These are phyloP conservation scores for Oryzaephilus surinamensis DNA, from an alignment of 1,140 invertebrate species.

Conservation along the genomic window DNA sequence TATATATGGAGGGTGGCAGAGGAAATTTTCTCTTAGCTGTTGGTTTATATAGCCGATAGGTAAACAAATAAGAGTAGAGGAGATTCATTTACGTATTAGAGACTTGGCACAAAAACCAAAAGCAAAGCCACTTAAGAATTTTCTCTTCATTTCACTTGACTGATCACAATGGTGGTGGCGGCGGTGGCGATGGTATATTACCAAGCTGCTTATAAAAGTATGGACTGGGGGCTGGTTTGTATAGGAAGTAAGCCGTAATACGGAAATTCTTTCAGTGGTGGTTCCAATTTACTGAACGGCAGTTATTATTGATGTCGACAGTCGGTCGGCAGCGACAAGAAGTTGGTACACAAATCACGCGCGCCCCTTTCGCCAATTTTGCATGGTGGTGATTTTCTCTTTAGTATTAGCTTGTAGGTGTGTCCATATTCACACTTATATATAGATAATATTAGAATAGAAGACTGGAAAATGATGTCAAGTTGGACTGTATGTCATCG, in stretches of 20 bases:
- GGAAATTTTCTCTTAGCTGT: too few relatives aligned
- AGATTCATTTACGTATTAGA: constrained; percentile 1
- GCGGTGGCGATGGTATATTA: too few relatives aligned
- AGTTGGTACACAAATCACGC: constrained; percentile 27
- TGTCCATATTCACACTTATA: constrained; percentile 24
- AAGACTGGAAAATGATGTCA: constrained; percentile 15
- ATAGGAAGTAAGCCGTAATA: too few relatives aligned
- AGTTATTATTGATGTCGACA: constrained; percentile 2
- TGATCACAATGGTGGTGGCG: not conserved
- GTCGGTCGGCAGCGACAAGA: constrained; percentile 7
- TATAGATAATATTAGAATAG: constrained; percentile 3
- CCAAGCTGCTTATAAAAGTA: too few relatives aligned
- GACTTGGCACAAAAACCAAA: constrained; percentile 5
- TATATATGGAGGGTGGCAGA: too few relatives aligned
- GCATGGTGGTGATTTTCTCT: not conserved
- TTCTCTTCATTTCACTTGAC: constrained; percentile 7
- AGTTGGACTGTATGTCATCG: too few relatives aligned
- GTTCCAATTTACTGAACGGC: not conserved
- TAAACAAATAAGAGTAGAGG: constrained; percentile 5
- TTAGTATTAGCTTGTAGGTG: constrained; percentile 19
- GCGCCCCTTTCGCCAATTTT: constrained; percentile 10
- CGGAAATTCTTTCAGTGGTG: not conserved
- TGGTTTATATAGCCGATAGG: too few relatives aligned
- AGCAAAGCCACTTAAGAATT: constrained; percentile 10
- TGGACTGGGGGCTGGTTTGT: too few relatives aligned